phyloP scores from a whole-genome alignment of 2,113 vertebrate species.

The Manacus vitellinus region DNA sequence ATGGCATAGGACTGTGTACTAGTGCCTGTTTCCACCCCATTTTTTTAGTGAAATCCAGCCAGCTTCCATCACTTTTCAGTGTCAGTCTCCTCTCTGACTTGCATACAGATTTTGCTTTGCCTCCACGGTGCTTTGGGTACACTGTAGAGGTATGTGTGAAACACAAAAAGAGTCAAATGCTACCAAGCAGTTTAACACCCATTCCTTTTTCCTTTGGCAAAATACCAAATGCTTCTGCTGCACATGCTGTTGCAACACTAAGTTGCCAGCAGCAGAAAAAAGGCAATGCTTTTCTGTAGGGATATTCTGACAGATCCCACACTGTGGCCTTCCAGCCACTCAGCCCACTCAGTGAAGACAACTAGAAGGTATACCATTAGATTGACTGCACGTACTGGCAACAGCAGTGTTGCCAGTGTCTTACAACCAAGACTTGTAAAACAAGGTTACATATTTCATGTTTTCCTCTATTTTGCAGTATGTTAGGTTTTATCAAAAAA shows the following conservation, averaged over 20 bases:
- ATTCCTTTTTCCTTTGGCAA: constrained; percentile 6
- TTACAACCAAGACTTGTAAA: neutral
- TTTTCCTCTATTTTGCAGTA: neutral
- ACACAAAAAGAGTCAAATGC: neutral
- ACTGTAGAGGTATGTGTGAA: neutral
- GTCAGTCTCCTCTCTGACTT: neutral
- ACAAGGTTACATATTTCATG: neutral
- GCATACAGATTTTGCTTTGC: neutral
- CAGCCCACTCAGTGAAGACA: neutral
- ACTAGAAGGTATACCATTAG: neutral
- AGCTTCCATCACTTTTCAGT: neutral
- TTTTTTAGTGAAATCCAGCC: neutral
- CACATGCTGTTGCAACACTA: neutral
- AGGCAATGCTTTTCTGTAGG: neutral
- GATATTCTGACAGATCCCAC: neutral
- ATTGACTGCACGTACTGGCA: neutral
- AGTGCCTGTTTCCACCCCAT: neutral
- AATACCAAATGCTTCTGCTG: neutral
- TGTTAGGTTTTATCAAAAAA: neutral
- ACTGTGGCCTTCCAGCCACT: neutral
- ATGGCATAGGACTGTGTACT: neutral
- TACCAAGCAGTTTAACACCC: neutral
- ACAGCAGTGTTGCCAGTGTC: neutral
- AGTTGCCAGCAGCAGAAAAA: neutral
- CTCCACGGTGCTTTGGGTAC: neutral